A percentile compares a stretch with the other conserved stretches of the same genome.
These are phyloP conservation scores for Lithosia quadra DNA, from an alignment of 2,888 invertebrate species.

Conservation along the genomic window DNA sequence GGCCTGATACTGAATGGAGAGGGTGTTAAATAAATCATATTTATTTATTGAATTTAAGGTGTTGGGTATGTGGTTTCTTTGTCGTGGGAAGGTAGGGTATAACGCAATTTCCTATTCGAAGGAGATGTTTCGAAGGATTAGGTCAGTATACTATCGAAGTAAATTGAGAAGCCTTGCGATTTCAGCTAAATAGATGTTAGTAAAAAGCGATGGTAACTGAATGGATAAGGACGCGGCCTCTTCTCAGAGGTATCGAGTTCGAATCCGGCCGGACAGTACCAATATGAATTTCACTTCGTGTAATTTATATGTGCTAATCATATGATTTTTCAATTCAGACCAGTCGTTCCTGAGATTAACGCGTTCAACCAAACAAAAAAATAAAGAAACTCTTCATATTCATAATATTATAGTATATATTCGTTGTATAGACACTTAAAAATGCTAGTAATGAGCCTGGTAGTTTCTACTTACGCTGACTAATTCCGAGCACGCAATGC, in stretches of 20 bases:
- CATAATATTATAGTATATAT: no score
- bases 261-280: no score
- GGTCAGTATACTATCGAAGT: neutral
- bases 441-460: neutral
- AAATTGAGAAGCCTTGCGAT: neutral
- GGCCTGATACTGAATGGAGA: constrained; percentile 17
- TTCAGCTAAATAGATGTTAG: neutral
- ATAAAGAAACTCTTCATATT: no score
- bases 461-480: neutral
- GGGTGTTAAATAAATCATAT: constrained; percentile 26
- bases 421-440: no score
- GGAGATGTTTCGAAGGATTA: neutral
- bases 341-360: no score
- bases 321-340: no score
- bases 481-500: neutral
- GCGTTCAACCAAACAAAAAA: no score
- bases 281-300: no score
- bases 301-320: no score
- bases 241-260: no score
- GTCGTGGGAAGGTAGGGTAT: neutral
- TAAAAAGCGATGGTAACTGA: no score
- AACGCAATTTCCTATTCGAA: neutral
- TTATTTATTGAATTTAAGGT: constrained; percentile 17
- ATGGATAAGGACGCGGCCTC: no score
- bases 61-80: neutral